phyloP scores from a whole-genome alignment of 2,113 vertebrate species.

The Alligator sinensis region DNA sequence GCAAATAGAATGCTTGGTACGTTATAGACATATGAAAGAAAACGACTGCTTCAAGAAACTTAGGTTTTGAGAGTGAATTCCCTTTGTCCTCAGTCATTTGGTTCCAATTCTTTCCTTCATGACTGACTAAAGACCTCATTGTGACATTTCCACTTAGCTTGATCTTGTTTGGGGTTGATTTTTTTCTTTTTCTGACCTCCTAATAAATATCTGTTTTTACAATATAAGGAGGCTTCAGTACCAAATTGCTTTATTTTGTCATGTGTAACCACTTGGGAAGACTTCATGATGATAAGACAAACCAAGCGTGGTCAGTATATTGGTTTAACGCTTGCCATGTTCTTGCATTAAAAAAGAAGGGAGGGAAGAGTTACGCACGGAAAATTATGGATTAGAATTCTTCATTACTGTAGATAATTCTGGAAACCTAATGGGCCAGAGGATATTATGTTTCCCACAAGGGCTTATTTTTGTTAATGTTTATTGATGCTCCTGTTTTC shows the following conservation, averaged over 20 bases:
- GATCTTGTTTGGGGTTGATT: neutral
- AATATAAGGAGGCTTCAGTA: neutral
- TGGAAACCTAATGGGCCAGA: neutral
- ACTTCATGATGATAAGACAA: neutral
- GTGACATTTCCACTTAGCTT: neutral
- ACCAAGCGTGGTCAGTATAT: neutral
- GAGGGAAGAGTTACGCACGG: neutral
- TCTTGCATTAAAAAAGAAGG: neutral
- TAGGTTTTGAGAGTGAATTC: neutral
- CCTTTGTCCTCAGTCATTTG: neutral
- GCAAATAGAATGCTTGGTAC: neutral
- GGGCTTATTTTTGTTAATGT: neutral
- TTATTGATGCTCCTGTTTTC: conserved; percentile 13
- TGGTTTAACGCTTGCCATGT: neutral
- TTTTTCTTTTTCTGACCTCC: neutral
- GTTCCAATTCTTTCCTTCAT: neutral
- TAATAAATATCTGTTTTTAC: conserved; percentile 30
- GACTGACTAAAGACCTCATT: neutral
- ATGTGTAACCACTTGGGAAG: neutral
- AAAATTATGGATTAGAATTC: neutral
- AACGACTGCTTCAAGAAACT: neutral
- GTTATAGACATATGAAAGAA: neutral
- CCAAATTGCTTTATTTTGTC: neutral
- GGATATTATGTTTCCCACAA: neutral
- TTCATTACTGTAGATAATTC: neutral